phyloP scores from a whole-genome alignment of 1,140 invertebrate species.

The Drepana arcuata region DNA sequence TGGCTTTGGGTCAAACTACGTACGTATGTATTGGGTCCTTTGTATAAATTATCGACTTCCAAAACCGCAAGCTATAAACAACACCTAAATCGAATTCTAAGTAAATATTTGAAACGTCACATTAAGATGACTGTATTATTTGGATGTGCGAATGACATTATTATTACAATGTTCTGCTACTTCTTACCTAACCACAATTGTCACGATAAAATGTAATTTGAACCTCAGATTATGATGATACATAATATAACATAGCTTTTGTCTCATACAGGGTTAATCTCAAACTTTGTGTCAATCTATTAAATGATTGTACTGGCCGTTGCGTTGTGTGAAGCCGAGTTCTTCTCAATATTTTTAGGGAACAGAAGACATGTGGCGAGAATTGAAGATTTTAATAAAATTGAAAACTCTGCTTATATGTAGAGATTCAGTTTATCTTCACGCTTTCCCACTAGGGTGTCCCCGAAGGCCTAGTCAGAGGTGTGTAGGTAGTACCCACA shows the following conservation, averaged over 20 bases:
- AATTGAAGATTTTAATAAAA: too few relatives aligned
- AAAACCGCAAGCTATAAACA: slow-evolving; percentile 26
- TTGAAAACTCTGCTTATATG: too few relatives aligned
- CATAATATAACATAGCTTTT: neutral
- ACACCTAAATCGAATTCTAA: slow-evolving; percentile 21
- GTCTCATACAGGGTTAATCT: too few relatives aligned
- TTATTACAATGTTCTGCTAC: slow-evolving; percentile 1
- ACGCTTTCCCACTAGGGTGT: too few relatives aligned
- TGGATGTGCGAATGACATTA: slow-evolving; percentile 16
- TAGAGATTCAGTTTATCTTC: too few relatives aligned
- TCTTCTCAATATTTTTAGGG: too few relatives aligned
- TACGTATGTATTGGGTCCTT: slow-evolving; percentile 21
- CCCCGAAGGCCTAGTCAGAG: too few relatives aligned
- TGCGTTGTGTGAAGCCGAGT: too few relatives aligned
- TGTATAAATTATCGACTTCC: slow-evolving; percentile 47
- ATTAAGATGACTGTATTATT: slow-evolving; percentile 4
- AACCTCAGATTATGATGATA: neutral
- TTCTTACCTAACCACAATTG: slow-evolving; percentile 9
- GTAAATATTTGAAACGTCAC: neutral
- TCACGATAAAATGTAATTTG: slow-evolving; percentile 8
- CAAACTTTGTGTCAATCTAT: too few relatives aligned
- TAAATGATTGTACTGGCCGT: too few relatives aligned
- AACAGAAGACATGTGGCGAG: too few relatives aligned
- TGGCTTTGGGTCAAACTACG: slow-evolving; percentile 15
- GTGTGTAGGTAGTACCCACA: too few relatives aligned